Conservation (phyloP, 35 echinoderm and acorn worm species). For the Apostichopus parvimensis region DNA sequence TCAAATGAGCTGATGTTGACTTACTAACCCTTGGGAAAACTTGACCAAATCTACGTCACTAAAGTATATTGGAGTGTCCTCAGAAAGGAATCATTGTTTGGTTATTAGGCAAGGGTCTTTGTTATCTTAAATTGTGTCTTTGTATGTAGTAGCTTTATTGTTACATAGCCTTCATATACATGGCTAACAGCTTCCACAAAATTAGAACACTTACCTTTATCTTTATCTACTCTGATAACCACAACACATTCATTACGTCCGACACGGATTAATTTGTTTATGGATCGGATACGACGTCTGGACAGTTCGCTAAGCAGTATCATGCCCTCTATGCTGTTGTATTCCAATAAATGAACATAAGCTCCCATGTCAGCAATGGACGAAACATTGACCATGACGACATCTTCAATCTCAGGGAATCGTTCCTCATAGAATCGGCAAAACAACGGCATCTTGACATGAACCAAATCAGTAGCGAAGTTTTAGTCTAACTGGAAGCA, state of each 20-base stretch:
- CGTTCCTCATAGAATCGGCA: constrained; percentile 97
- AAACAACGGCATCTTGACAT: constrained; percentile 79
- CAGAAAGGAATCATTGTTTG: too few species aligned
- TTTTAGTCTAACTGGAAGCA: too few species aligned
- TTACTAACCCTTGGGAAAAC: too few species aligned
- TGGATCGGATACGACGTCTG: constrained; percentile 95
- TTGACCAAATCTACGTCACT: too few species aligned
- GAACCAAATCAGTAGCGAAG: not conserved
- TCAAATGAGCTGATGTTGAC: too few species aligned
- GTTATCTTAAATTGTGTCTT: too few species aligned
- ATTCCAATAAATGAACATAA: constrained; percentile 88
- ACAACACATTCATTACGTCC: constrained; percentile 96
- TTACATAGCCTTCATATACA: too few species aligned
- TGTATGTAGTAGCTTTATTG: too few species aligned
- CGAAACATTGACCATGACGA: constrained; percentile 95
- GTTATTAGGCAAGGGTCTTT: too few species aligned
- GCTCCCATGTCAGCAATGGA: constrained; percentile 99
- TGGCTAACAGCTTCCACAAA: too few species aligned
- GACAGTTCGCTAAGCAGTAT: constrained; percentile 95
- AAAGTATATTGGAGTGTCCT: too few species aligned
- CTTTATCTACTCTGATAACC: constrained; percentile 98
- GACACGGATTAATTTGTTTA: constrained; percentile 98
- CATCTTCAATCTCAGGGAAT: constrained; percentile 87
- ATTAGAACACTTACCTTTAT: constrained; percentile 73
- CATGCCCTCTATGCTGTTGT: constrained; percentile 98